Evolutionary conservation across 1,140 invertebrate genomes (phyloP).

Genomic region (Penaeus chinensis): DNA sequence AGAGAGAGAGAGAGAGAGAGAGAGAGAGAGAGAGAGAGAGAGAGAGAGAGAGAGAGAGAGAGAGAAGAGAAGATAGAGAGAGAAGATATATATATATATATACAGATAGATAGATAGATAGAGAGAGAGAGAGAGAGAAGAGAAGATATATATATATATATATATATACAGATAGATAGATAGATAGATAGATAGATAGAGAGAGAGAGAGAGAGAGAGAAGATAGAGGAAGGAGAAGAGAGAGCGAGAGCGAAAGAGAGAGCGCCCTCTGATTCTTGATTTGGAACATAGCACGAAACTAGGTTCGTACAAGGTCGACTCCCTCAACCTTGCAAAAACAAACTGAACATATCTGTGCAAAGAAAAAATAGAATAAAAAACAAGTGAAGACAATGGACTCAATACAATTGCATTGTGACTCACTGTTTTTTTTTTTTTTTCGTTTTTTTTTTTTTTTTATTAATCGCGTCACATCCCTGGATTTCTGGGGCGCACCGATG

Average conservation of each 20-base stretch:
- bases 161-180: neutral
- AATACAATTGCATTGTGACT: too few species aligned
- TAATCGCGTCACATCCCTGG: too few species aligned
- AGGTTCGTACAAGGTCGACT: too few species aligned
- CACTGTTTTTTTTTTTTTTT: too few species aligned
- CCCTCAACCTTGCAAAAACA: neutral
- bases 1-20: neutral
- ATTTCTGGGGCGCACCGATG: too few species aligned
- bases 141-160: too few species aligned
- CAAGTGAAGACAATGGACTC: too few species aligned
- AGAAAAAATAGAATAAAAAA: too few species aligned
- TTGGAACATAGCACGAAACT: neutral
- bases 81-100: too few species aligned
- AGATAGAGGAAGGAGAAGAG: constrained; percentile 1
- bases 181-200: neutral
- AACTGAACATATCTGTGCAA: neutral
- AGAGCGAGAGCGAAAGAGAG: constrained; percentile 19
- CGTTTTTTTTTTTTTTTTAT: too few species aligned
- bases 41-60: neutral
- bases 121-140: neutral
- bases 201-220: neutral
- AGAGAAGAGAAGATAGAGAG: neutral
- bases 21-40: too few species aligned
- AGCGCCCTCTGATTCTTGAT: constrained; percentile 2
- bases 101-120: neutral